Evolutionary conservation across 2,888 invertebrate species (phyloP), one percentile per base, ranked within the genome.

Genomic region (Aquatica leii): DNA sequence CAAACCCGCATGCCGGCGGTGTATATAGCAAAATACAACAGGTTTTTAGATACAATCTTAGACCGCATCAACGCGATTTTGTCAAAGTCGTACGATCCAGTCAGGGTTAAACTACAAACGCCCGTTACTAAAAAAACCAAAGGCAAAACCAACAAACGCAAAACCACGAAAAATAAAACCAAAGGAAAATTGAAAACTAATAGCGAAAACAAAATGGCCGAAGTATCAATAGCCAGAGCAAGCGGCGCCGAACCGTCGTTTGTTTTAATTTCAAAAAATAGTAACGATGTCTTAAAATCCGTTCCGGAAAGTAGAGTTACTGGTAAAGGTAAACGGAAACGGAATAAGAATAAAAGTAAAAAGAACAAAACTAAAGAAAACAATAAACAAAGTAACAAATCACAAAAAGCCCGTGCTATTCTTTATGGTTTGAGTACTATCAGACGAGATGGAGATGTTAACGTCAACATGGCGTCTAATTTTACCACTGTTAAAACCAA

Each of bases 401-500:
- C 86, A 68, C 87, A 86, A 1, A 86, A 88, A 75, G 91, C 92
- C 2, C 88, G 88, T 76, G 94, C 94, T 17, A 93, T 92, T 0
- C 82, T 94, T 43, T 93, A 91, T 67, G 94, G 94, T 1, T 79
- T 94, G 66, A 90, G 94, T 11, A 89, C 93, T 11, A 81, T 94
- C 73, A 89, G 89, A 76, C 86, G 94, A 74, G 89, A 88, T 51
- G 93, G 93, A 40, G 93, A 94, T 76, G 94, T 94, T 5, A 86
- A 87, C 56, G 92, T 94, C 49, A 91, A 89, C 78, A 90, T 92
- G 79, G 88, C 90, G 88, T 85, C 88, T 53, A 88, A 91, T 74
- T 90, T 92, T 74, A 93, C 93, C 1, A 93, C 92, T 56, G 90
- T 94, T 41, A 92, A 90, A 76, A 92, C 92, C 57, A 91, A 90